phyloP scores from a whole-genome alignment of 1,140 invertebrate genomes.

The Danaus plexippus region DNA sequence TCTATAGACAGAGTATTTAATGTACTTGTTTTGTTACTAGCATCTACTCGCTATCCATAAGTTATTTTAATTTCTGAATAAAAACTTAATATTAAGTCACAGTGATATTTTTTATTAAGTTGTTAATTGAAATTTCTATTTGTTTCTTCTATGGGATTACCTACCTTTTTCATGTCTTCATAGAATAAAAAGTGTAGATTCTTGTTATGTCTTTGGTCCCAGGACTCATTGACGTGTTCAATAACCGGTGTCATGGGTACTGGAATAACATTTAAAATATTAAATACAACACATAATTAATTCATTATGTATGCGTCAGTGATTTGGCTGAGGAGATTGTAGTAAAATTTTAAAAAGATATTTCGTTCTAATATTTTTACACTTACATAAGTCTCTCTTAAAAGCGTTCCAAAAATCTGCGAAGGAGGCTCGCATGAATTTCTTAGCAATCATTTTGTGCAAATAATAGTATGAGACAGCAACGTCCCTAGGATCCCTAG shows the following conservation, averaged over 20 bases:
- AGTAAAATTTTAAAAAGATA: no score
- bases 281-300: no score
- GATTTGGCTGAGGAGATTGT: no score
- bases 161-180: slow-evolving; percentile 73
- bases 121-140: no score
- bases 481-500: slow-evolving; percentile 87
- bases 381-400: slow-evolving; percentile 78
- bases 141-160: not conserved
- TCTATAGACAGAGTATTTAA: no score
- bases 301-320: no score
- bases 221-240: slow-evolving; percentile 81
- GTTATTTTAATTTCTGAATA: no score
- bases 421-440: slow-evolving; percentile 78
- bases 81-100: no score
- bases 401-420: slow-evolving; percentile 83
- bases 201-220: slow-evolving; percentile 64
- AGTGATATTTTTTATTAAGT: no score
- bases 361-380: slow-evolving; percentile 6
- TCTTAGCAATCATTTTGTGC: slow-evolving; percentile 75
- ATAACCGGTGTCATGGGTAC: slow-evolving; percentile 80
- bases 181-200: slow-evolving; percentile 77
- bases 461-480: slow-evolving; percentile 87
- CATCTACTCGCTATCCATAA: not conserved
- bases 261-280: slow-evolving; percentile 30
- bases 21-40: not conserved